Evolutionary conservation across 2,888 invertebrate genomes (phyloP), one percentile per base, ranked within the genome.

Genomic region (Nysson spinosus): DNA sequence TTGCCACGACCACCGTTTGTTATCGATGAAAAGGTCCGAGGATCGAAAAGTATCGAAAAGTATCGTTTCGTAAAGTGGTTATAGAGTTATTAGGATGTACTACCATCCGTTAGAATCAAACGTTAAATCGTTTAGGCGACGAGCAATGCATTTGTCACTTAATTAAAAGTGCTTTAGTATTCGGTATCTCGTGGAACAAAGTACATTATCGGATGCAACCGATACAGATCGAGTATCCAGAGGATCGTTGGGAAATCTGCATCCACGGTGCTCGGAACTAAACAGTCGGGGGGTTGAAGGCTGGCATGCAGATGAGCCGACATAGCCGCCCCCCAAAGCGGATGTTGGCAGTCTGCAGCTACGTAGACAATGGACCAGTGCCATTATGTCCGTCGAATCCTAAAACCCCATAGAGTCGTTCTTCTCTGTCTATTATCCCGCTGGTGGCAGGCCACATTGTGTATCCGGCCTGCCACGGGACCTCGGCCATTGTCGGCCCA

Each of bases 351-450:
- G 82, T 78, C 80, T 79, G 80, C 79, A 79, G 75, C 77, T 77
- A 79, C 74, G 76, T 75, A 77, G 64, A 78, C 78, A 81, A 78
- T 81, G 77, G 80, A 71, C 74, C 75, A 72, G 75, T 74, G 73
- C 77, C 80, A 82, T 83, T 81, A 80, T 82, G 80, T 78, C 78
- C 78, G 73, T 78, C 80, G 82, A 83, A 78, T 83, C 80, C 80
- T 75, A 79, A 80, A 83, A 80, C 75, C 82, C 80, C 77, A 78
- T 79, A 77, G 78, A 80, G 75, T 75, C 72, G 77, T 82, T 80
- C 75, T 77, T 75, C 79, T 78, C 72, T 75, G 77, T 78, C 73
- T 78, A 80, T 79, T 80, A 80, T 79, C 63, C 78, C 68, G 68
- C 72, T 72, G 71, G 77, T 74, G 75, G 77, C 74, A 73, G 75